phyloP scores from a whole-genome alignment of 2,797 vertebrate species.

The Falco biarmicus region DNA sequence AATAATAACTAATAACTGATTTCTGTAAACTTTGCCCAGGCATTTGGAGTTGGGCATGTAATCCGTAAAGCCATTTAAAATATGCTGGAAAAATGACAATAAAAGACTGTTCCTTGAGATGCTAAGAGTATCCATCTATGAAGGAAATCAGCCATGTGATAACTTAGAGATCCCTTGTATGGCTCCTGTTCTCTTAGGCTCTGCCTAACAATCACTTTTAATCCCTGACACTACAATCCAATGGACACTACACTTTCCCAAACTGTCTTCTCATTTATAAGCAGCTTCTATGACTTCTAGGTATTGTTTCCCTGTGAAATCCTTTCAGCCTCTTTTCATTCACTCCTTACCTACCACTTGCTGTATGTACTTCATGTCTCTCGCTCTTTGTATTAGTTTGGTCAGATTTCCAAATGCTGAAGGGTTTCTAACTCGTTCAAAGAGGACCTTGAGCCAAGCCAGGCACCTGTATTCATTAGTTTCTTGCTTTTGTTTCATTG shows the following conservation, averaged over 20 bases:
- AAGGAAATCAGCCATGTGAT: not conserved
- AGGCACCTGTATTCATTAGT: constrained; percentile 44
- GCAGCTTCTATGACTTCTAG: not conserved
- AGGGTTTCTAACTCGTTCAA: constrained; percentile 36
- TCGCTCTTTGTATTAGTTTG: not conserved
- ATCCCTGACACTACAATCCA: not conserved
- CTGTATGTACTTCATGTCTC: not conserved
- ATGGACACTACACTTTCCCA: not conserved
- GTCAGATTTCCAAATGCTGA: constrained; percentile 5
- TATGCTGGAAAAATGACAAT: not conserved
- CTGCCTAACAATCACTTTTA: not conserved
- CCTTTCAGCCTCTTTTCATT: not conserved
- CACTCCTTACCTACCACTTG: not conserved
- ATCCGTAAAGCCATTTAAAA: constrained; percentile 7
- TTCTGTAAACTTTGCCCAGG: not conserved
- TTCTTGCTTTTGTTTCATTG: constrained; percentile 24
- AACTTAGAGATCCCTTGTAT: not conserved
- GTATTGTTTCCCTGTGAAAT: not conserved
- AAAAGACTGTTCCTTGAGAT: not conserved
- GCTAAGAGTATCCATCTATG: not conserved
- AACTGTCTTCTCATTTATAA: not conserved
- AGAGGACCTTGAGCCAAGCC: constrained; percentile 29
- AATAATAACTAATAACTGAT: not conserved
- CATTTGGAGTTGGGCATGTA: not conserved
- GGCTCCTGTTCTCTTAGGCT: not conserved